Evolutionary conservation across 2,113 vertebrate species (phyloP).

Genomic region (Alethe castanea): DNA sequence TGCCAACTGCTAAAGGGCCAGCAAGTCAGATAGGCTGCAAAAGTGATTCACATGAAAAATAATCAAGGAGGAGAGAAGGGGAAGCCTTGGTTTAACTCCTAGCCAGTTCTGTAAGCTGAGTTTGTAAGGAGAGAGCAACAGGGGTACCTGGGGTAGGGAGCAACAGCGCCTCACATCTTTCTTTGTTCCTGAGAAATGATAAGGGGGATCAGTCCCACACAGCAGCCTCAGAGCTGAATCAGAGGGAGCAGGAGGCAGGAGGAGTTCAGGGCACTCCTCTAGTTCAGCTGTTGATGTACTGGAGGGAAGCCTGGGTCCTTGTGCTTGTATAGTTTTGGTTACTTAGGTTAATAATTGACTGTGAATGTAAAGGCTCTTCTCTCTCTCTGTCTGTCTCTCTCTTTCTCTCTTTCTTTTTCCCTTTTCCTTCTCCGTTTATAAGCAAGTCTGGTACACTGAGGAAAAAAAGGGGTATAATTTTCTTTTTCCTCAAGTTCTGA

Average conservation of each 20-base stretch:
- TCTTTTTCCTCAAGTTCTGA: not conserved
- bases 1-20: not conserved
- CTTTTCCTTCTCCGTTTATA: not conserved
- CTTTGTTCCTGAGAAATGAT: not conserved
- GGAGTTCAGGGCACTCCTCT: not conserved
- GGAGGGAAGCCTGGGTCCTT: not conserved
- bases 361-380: not conserved
- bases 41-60: not conserved
- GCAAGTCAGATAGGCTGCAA: not conserved
- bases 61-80: not conserved
- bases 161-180: not conserved
- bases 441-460: not conserved
- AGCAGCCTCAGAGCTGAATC: not conserved
- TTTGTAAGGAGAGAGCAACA: not conserved
- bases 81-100: not conserved
- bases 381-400: not conserved
- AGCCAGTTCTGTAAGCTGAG: not conserved
- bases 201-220: not conserved
- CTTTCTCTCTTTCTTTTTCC: not conserved
- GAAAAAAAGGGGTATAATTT: not conserved
- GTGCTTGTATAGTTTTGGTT: not conserved
- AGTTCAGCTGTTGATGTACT: rapidly evolving
- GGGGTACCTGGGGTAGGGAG: not conserved
- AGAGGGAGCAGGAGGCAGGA: not conserved
- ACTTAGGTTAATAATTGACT: not conserved